Conservation (phyloP, 2,797 vertebrate genomes). For the Anniella stebbinsi region DNA sequence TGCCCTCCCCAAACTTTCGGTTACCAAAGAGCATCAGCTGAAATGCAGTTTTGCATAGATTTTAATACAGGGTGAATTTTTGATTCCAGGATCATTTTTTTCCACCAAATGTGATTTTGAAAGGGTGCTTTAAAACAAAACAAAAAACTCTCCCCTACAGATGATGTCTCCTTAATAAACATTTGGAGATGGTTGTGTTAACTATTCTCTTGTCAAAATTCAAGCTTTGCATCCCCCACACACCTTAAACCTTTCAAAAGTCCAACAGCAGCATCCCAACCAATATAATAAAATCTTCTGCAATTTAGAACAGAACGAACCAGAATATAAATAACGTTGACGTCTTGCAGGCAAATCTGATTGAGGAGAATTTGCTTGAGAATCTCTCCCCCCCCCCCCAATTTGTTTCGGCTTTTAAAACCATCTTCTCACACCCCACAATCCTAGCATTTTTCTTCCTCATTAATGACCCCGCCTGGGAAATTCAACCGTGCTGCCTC, state of each 20-base stretch:
- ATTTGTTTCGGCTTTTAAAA: constrained; percentile 15
- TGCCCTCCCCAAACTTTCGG: neutral
- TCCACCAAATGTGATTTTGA: neutral
- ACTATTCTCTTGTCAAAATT: neutral
- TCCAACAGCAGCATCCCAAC: neutral
- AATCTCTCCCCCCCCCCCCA: neutral
- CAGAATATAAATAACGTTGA: neutral
- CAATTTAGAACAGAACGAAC: no score
- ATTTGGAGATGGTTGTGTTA: neutral
- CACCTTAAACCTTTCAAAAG: neutral
- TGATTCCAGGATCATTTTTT: neutral
- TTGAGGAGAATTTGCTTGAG: neutral
- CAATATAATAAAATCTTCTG: neutral
- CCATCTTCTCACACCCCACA: neutral
- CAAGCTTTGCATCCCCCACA: neutral
- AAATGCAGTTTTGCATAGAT: neutral
- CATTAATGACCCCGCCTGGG: constrained; percentile 26
- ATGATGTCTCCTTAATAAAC: neutral
- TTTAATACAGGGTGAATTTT: neutral
- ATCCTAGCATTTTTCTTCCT: neutral
- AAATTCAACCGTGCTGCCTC: constrained; percentile 23
- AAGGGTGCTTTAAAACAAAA: neutral
- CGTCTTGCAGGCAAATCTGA: neutral
- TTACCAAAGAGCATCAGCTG: neutral
- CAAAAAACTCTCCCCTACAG: no score